A percentile compares a stretch with the other conserved stretches of the same genome.
phyloP scores from a whole-genome alignment of 1,140 invertebrate species.

The Drosophila takahashii region DNA sequence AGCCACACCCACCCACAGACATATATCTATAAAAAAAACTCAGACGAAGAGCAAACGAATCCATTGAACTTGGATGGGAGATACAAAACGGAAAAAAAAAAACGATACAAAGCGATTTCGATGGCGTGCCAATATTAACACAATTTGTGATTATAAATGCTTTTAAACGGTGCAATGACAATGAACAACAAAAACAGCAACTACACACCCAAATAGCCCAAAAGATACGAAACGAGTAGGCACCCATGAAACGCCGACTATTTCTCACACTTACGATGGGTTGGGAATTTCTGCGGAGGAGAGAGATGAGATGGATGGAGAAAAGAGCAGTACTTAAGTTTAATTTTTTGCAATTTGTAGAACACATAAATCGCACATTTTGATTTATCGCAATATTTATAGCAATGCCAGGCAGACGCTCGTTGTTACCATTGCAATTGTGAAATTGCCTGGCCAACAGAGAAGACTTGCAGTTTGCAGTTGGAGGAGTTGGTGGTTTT shows the following conservation, averaged over 20 bases:
- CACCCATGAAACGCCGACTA: conserved; percentile 69
- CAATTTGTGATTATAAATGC: conserved; percentile 83
- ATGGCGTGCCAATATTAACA: conserved; percentile 82
- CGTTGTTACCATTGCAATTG: conserved; percentile 81
- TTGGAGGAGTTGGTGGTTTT: conserved; percentile 40
- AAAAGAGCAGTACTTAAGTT: conserved; percentile 78
- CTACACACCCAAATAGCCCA: conserved; percentile 49
- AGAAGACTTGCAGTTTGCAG: conserved; percentile 24
- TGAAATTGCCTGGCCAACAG: conserved; percentile 62
- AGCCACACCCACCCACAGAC: conserved; percentile 39
- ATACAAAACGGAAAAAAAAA: conserved; percentile 15
- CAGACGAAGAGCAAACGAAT: conserved; percentile 44
- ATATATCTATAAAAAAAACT: conserved; percentile 4
- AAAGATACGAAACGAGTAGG: conserved; percentile 26
- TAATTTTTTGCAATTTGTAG: conserved; percentile 84
- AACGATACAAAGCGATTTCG: conserved; percentile 45
- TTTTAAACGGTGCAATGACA: conserved; percentile 81
- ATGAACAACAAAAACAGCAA: conserved; percentile 65
- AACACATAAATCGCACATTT: conserved; percentile 83
- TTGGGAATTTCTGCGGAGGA: conserved; percentile 20
- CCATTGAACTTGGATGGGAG: conserved; percentile 70
- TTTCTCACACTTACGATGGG: conserved; percentile 71
- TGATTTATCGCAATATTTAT: conserved; percentile 84
- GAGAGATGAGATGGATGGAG: conserved; percentile 5
- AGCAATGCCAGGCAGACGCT: conserved; percentile 75